Base-by-base conservation (phyloP, 2,888 invertebrate genomes). In the Caradrina kadenii region DNA sequence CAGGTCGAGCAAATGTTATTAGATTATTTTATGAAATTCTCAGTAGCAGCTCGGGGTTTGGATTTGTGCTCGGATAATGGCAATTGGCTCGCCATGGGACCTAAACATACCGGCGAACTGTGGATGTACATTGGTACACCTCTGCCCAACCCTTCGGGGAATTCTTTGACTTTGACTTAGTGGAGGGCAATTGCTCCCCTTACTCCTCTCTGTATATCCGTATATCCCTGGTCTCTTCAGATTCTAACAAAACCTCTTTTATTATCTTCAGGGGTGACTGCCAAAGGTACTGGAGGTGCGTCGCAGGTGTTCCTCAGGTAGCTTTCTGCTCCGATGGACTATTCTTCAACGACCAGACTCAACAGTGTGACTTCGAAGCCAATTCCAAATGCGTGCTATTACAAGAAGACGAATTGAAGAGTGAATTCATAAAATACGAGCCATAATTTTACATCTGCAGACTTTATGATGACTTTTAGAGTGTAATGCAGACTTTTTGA, bases 351-450 rank as follows among this genome's bases (percentile, higher is more conserved):
- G 88, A 90, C 17, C 61, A 66, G 1, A 88, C 88, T 0, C 90
- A 93, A 50, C 94, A 94, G 71, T 96, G 96, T 66, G 96, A 96
- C 84, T 93, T 91, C 80, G 95, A 95, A 68, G 93, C 92, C 1
- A 96, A 95, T 65, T 90, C 89, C 0, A 89, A 87, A 4, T 96
- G 96, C 64, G 21, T 64, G 0, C 84, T 87, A 0, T 69, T 85
- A 5, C 80, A 87, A 0, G 88, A 88, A 4, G 91, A 93, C 50
- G 95, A 96, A 49, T 69, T 96, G 0, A 76, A 89, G 6, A 92
- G 90, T 11, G 95, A 95, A 65, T 95, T 91, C 80, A 90, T 95
- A n/a, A 84, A 89, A 35, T 91, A 91, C 74, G 87, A 93, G 65
- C 87, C 90, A 86, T 62, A 62, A 72, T 54, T 63, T 61, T 52